Evolutionary conservation across 1,140 invertebrate species (phyloP).

Genomic region (Drusus annulatus): DNA sequence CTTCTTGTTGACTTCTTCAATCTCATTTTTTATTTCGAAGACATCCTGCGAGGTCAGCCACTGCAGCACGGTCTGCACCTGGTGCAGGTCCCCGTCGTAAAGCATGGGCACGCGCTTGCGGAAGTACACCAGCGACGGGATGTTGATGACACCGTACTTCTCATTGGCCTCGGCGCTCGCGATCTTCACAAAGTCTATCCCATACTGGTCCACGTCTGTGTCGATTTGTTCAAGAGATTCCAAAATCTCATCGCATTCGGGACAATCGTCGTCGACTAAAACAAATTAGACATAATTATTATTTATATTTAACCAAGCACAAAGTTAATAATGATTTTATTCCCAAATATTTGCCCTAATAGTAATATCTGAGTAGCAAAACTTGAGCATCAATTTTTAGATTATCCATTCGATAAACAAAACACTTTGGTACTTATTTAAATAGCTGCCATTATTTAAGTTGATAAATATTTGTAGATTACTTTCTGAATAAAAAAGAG

Average conservation of each 20-base stretch:
- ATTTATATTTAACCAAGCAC: neutral
- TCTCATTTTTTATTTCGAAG: slow-evolving; percentile 96
- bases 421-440: no score
- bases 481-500: slow-evolving; percentile 57
- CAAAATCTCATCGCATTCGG: slow-evolving; percentile 90
- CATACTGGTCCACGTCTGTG: slow-evolving; percentile 92
- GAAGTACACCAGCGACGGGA: slow-evolving; percentile 92
- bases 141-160: slow-evolving; percentile 85
- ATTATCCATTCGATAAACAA: no score
- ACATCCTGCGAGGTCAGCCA: slow-evolving; percentile 96
- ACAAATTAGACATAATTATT: neutral
- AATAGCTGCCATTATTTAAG: no score
- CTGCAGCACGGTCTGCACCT: slow-evolving; percentile 87
- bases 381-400: no score
- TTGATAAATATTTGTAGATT: no score
- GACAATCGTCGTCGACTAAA: slow-evolving; percentile 89
- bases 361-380: no score
- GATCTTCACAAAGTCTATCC: slow-evolving; percentile 96
- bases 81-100: slow-evolving; percentile 92
- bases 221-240: slow-evolving; percentile 94
- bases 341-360: no score
- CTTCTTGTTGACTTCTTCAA: slow-evolving; percentile 95
- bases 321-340: no score
- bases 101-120: slow-evolving; percentile 87
- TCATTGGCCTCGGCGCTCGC: slow-evolving; percentile 87